Evolutionary conservation across 2,113 vertebrate species (phyloP).

Genomic region (Misgurnus mizolepis): DNA sequence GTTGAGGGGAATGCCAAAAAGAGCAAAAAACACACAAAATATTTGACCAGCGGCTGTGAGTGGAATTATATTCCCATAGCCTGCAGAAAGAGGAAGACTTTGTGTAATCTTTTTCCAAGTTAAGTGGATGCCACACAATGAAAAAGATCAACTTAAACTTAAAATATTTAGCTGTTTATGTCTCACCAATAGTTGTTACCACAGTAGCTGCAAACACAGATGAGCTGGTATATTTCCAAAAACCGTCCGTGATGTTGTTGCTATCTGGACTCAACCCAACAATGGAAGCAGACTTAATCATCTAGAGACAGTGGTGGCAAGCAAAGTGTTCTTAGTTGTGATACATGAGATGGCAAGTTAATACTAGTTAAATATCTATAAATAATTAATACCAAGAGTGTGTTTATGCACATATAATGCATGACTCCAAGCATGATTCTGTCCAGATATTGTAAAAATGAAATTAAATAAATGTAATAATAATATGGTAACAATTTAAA

Average conservation of each 20-base stretch:
- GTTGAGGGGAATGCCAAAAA: constrained; percentile 90
- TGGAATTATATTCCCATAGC: constrained; percentile 88
- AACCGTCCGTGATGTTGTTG: constrained; percentile 80
- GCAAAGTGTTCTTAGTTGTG: background rate
- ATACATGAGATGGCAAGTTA: background rate
- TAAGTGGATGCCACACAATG: background rate
- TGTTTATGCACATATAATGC: no score
- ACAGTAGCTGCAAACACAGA: constrained; percentile 91
- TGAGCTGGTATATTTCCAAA: constrained; percentile 87
- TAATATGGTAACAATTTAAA: no score
- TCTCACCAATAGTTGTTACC: constrained; percentile 88
- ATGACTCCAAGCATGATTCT: no score
- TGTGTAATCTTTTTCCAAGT: constrained; percentile 11
- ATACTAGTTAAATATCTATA: background rate
- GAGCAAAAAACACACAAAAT: constrained; percentile 88
- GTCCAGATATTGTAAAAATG: no score
- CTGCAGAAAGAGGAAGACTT: constrained; percentile 64
- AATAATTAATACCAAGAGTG: background rate
- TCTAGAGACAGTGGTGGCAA: constrained; percentile 63
- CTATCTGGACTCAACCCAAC: constrained; percentile 75
- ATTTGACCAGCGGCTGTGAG: constrained; percentile 75
- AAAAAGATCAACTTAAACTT: background rate
- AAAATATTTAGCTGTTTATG: background rate
- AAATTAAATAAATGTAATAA: no score
- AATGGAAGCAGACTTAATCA: constrained; percentile 72